Evolutionary conservation across 2,113 vertebrate genomes (phyloP).

Genomic region (Nesoenas mayeri): DNA sequence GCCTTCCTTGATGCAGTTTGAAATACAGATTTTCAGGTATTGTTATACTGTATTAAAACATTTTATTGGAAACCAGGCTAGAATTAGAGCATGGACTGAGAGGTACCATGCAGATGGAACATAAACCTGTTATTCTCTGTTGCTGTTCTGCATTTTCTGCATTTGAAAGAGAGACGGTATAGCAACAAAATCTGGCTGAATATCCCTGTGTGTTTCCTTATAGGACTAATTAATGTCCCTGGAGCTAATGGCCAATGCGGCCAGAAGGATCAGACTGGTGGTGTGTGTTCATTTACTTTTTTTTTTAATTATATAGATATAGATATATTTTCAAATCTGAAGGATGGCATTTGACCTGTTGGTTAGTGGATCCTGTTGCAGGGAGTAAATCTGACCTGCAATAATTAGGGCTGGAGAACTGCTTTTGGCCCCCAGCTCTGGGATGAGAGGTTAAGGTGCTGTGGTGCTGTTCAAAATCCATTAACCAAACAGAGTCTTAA

Average conservation of each 20-base stretch:
- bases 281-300: background rate
- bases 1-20: background rate
- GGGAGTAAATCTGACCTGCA: background rate
- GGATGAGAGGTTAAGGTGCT: background rate
- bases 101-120: accelerated
- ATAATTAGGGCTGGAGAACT: background rate
- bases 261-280: background rate
- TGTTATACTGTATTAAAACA: background rate
- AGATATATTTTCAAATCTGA: too few species aligned
- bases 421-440: background rate
- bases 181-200: background rate
- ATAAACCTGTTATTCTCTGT: background rate
- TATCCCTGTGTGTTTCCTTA: background rate
- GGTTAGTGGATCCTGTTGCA: background rate
- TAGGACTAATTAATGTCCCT: background rate
- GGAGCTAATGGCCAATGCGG: background rate
- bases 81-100: background rate
- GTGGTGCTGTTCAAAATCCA: slow-evolving; percentile 7
- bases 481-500: slow-evolving; percentile 43
- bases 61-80: background rate
- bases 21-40: background rate
- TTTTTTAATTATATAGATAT: too few species aligned
- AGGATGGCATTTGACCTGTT: background rate
- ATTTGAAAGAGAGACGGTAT: background rate
- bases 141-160: background rate